Evolutionary conservation across 2,888 invertebrate species (phyloP).

Genomic region (Latheticus oryzae): DNA sequence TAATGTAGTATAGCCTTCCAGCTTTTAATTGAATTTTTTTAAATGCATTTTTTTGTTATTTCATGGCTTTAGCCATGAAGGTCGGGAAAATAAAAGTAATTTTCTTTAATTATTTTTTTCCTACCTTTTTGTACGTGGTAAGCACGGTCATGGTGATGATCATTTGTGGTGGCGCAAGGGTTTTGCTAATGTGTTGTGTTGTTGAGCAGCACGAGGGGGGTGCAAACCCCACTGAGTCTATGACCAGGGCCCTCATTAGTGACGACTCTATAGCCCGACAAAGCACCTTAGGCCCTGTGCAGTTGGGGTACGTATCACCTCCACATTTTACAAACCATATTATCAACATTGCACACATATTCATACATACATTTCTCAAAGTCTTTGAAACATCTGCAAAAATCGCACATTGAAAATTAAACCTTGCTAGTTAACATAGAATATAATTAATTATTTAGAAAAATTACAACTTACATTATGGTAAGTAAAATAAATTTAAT

Average conservation of each 20-base stretch:
- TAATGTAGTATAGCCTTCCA: slow-evolving; percentile 23
- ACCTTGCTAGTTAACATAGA: neutral
- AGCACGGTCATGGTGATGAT: slow-evolving; percentile 46
- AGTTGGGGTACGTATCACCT: slow-evolving; percentile 90
- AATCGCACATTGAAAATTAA: slow-evolving; percentile 5
- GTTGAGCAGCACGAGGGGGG: slow-evolving; percentile 90
- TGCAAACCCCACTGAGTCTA: slow-evolving; percentile 92
- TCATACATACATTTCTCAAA: slow-evolving; percentile 8
- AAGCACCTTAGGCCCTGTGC: slow-evolving; percentile 90
- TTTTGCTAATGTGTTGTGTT: slow-evolving; percentile 67
- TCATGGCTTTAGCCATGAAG: slow-evolving; percentile 10
- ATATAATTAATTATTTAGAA: too few relatives aligned
- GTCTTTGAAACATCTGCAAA: too few relatives aligned
- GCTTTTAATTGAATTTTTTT: slow-evolving; percentile 15
- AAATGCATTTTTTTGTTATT: slow-evolving; percentile 14
- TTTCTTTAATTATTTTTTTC: neutral
- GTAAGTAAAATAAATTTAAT: too few relatives aligned
- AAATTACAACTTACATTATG: too few relatives aligned
- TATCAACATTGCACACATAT: slow-evolving; percentile 12
- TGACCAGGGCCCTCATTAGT: slow-evolving; percentile 94
- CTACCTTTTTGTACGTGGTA: slow-evolving; percentile 29
- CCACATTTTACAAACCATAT: slow-evolving; percentile 38
- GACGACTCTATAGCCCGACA: slow-evolving; percentile 88
- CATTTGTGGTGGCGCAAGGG: slow-evolving; percentile 51
- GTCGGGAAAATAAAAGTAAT: neutral